Evolutionary conservation across 2,797 vertebrate genomes (phyloP), one percentile per base, ranked within the genome.

Genomic region (Sparus aurata): DNA sequence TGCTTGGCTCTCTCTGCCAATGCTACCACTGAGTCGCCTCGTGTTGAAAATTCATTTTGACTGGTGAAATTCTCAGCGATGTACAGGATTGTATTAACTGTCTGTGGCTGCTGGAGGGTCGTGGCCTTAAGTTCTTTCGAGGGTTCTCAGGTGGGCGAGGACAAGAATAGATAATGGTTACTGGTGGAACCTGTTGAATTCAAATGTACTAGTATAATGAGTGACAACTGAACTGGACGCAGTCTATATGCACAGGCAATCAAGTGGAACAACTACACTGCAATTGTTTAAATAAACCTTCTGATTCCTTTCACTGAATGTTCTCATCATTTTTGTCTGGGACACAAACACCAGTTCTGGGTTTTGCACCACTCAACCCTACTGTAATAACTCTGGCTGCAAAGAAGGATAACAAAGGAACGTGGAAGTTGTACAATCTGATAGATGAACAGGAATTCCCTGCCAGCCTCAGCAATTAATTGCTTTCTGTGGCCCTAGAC

Each of bases 21-120:
- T 22, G 54, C 41, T 62, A 61, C 65, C 61, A 80, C 67, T 46
- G 65, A 79, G 58, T 47, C 55, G 75, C 55, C 46, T 60, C 76
- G 67, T 58, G 66, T 73, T 80, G 72, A 77, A 78, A 54, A 68
- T 65, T 45, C 18, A 11, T n/a, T n/a, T 11, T 20, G 3, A 41
- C 58, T 65, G 54, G 55, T 75, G 72, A 80, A 75, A 27, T 69
- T 69, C 45, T 64, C 15, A 77, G 25, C 38, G 16, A 67, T 41
- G 30, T 20, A 67, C 49, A 68, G 41, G 27, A 54, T 69, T 71
- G 71, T 17, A 68, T 66, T 80, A 75, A 83, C 78, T 72, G 62
- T 79, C 63, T 65, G n/a, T 17, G 25, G 27, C 3, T 59, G 43
- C 9, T 60, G 62, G 62, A 20, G 47, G 67, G 54, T 38, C 1